A percentile compares a stretch with the other conserved stretches of the same genome.
These are phyloP conservation scores for Carcharodon carcharias DNA, from an alignment of 2,797 vertebrate genomes.

Conservation along the genomic window DNA sequence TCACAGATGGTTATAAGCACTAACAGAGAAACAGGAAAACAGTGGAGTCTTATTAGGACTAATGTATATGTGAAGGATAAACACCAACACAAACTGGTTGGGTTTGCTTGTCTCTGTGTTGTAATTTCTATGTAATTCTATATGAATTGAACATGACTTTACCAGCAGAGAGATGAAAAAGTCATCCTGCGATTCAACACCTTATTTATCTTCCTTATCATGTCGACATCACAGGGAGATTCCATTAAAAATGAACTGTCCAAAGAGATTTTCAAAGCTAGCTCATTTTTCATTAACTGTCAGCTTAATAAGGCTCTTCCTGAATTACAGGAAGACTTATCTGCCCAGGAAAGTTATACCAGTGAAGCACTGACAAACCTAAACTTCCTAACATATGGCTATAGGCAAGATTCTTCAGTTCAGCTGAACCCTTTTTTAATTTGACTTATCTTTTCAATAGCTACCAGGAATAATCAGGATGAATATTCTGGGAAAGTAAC, in stretches of 20 bases:
- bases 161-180: not conserved
- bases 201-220: not conserved
- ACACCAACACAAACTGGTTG: not conserved
- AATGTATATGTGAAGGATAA: not conserved
- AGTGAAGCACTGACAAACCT: not conserved
- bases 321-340: not conserved
- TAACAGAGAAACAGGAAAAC: not conserved
- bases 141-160: not conserved
- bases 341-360: not conserved
- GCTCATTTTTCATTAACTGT: conserved; percentile 18
- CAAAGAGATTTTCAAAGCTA: not conserved
- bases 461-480: not conserved
- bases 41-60: not conserved
- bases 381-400: not conserved
- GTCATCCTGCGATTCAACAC: not conserved
- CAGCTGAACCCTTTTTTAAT: not conserved
- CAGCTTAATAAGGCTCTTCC: not conserved
- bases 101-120: not conserved
- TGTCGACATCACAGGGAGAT: not conserved
- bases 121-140: not conserved
- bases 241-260: conserved; percentile 20
- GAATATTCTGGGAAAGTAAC: not conserved
- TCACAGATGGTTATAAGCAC: too few species aligned
- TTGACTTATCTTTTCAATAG: not conserved
- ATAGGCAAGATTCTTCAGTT: not conserved